Conservation (phyloP, 2,797 vertebrate species). For the Mormyrops boulengeri region DNA sequence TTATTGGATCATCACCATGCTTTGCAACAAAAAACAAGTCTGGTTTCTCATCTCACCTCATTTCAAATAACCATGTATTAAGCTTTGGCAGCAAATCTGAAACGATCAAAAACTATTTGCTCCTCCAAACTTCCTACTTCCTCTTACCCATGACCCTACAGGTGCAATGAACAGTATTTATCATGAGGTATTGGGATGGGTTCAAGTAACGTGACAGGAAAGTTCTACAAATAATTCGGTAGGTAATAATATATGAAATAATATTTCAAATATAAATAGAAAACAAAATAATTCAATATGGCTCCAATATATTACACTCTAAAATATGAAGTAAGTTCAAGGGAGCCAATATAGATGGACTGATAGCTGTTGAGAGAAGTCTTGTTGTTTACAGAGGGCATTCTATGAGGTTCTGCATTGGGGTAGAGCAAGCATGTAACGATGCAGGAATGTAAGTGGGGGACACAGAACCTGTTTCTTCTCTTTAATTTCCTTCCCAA, state of each 20-base stretch:
- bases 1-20: background rate
- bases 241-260: background rate
- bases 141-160: background rate
- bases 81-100: background rate
- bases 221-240: background rate
- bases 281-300: background rate
- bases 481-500: background rate
- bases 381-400: background rate
- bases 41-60: background rate
- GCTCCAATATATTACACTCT: background rate
- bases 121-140: background rate
- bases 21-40: background rate
- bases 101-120: background rate
- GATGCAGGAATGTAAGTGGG: background rate
- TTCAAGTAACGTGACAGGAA: background rate
- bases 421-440: background rate
- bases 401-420: background rate
- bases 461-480: background rate
- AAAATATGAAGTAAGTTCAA: slow-evolving; percentile 2
- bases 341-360: background rate
- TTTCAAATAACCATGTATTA: background rate
- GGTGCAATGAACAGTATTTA: background rate
- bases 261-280: background rate
- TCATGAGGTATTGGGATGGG: background rate
- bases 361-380: background rate